Base-by-base conservation (phyloP, 2,113 vertebrate species). In the Cnemophilus loriae region DNA sequence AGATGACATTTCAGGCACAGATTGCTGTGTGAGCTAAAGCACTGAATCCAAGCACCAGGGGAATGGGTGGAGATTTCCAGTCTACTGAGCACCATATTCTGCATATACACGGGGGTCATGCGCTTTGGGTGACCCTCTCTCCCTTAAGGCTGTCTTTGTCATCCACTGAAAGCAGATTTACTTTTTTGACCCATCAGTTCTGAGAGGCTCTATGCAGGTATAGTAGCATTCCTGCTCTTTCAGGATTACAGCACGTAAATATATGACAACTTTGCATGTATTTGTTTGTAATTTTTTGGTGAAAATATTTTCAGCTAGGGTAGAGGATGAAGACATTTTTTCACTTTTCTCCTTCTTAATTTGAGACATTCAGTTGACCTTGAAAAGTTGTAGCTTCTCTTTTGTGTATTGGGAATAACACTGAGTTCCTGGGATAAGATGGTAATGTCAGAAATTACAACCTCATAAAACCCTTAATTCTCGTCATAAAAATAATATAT, bases 401-500 rank as follows among this genome's bases (percentile, higher is more conserved):
- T 95, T 80, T 91, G 84, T 95, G 81, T 89, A 96, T 75, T 64
- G 91, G 69, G 81, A 87, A 90, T 97, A 97, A 95, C 84, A 93
- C 37, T 80, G 84, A 96, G 85, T 96, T 97, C 96, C 92, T 69
- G 57, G 81, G 95, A 97, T 97, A 96, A 82, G 93, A 96, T 81
- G 87, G 96, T 98, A 98, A 98, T 97, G 92, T 97, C 97, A 98
- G 97, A 97, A 98, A 98, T 98, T 98, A 98, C 68, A 96, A 96
- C 97, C 96, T 96, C 97, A 95, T 98, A 98, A 98, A 98, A 89
- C 75, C 84, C 95, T 98, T 98, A 98, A 98, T 98, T 98, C 96
- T 96, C 87, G 76, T 93, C 94, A 97, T 98, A 98, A 98, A 98
- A 98, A 97, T 98, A 98, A 98, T 98, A 98, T 98, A 98, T 98